phyloP scores from a whole-genome alignment of 2,888 invertebrate genomes.

The Tenthredo notha region DNA sequence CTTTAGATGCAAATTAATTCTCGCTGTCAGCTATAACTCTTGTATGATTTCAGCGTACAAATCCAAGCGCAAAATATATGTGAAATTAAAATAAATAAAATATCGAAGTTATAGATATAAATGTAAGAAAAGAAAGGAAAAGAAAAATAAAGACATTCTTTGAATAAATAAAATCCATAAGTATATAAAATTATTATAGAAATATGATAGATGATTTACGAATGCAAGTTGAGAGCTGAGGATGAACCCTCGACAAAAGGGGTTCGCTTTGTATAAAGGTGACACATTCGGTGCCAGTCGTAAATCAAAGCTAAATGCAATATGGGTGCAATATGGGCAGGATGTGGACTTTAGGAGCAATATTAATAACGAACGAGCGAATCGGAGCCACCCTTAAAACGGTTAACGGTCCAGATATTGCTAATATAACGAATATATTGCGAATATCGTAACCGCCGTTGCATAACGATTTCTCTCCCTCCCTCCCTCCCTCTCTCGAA shows the following conservation, averaged over 20 bases:
- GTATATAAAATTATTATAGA: neutral
- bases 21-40: constrained; percentile 58
- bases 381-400: constrained; percentile 23
- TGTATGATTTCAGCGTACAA: constrained; percentile 62
- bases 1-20: constrained; percentile 70
- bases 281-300: constrained; percentile 28
- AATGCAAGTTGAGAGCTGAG: neutral
- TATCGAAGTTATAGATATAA: too few relatives aligned
- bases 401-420: constrained; percentile 29
- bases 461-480: neutral
- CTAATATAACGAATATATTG: constrained; percentile 16
- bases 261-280: constrained; percentile 9
- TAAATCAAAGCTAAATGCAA: constrained; percentile 51
- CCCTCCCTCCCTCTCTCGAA: neutral
- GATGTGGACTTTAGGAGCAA: neutral
- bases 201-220: constrained; percentile 32
- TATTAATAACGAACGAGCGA: constrained; percentile 41
- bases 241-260: constrained; percentile 43
- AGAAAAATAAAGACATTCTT: too few relatives aligned
- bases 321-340: constrained; percentile 47
- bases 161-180: neutral
- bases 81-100: neutral
- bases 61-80: neutral
- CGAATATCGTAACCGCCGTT: neutral
- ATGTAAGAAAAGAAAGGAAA: too few relatives aligned